Percentiles rank a stretch among this genome's conserved stretches.
Evolutionary conservation across 2,797 vertebrate genomes (phyloP).

Genomic region (Notamacropus eugenii): DNA sequence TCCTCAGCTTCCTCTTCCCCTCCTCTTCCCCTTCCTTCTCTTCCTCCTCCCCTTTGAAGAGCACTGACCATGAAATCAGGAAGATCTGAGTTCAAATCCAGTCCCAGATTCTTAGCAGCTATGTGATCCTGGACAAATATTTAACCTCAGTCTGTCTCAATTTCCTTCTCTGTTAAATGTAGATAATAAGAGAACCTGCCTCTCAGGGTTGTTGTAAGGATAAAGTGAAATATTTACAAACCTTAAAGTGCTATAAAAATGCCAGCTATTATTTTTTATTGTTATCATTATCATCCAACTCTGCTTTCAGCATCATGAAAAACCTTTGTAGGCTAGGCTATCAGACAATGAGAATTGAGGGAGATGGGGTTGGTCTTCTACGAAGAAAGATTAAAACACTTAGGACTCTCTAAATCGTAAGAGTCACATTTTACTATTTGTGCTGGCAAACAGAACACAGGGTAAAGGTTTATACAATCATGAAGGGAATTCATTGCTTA

Average conservation of each 20-base stretch:
- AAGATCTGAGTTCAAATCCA: background rate
- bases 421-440: background rate
- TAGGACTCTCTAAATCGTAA: background rate
- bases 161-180: background rate
- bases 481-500: conserved; percentile 4
- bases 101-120: background rate
- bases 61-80: conserved; percentile 45
- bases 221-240: background rate
- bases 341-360: fast-evolving
- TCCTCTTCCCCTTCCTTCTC: background rate
- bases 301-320: background rate
- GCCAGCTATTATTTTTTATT: background rate
- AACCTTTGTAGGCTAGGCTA: background rate
- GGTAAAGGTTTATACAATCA: background rate
- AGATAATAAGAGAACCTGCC: background rate
- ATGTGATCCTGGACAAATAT: background rate
- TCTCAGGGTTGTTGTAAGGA: background rate
- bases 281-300: background rate
- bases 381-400: background rate
- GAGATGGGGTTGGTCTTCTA: background rate
- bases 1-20: background rate
- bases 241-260: background rate
- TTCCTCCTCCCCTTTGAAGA: conserved; percentile 14
- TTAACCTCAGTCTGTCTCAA: background rate
- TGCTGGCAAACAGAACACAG: background rate